Base-by-base conservation (phyloP, 1,140 invertebrate genomes). In the Halyomorpha halys region DNA sequence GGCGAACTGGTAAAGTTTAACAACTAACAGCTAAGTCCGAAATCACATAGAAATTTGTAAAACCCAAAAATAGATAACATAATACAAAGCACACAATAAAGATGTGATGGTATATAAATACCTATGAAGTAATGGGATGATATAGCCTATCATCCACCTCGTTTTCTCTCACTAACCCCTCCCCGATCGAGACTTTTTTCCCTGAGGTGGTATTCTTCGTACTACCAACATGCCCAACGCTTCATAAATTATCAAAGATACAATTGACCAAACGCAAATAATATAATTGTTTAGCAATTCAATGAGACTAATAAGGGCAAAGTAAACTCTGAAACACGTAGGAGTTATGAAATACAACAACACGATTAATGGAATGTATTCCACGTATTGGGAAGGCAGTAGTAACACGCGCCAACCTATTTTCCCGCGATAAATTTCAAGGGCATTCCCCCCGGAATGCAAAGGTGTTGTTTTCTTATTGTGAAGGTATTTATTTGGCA, bases 111-210 rank as follows among this genome's bases (percentile, higher is more conserved):
- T 56, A 25, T 56, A 56, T 25, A 62, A 62, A 19, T 65, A 65
- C 64, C 64, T 65, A 39, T 18, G 19, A 61, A 61, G 21, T 56
- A 25, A 65, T 65, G 64, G 64, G 64, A 65, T 65, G 64, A 65
- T 65, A 65, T 39, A 65, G 64, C 59, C 64, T 65, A 65, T 65
- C 64, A 65, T 53, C 64, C 64, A 61, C 64, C 62, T 63, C 45
- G 62, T 30, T 63, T 44, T 62, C 61, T 62, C 39, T 19, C 18
- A 65, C 64, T 64, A 62, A 61, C 64, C 64, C 64, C 64, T 65
- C 64, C 64, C 53, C 53, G 23, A 56, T 56, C n/a, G 53, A 56
- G 53, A 44, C 44, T 56, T 56, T 56, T 56, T 23, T 23, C 23
- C 53, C 14, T 39, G 34, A 39, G 34, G 34, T 39, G 34, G 34